Evolutionary conservation across 53 echinoderm and acorn worm species (phyloP).

Genomic region (Arbacia lixula): DNA sequence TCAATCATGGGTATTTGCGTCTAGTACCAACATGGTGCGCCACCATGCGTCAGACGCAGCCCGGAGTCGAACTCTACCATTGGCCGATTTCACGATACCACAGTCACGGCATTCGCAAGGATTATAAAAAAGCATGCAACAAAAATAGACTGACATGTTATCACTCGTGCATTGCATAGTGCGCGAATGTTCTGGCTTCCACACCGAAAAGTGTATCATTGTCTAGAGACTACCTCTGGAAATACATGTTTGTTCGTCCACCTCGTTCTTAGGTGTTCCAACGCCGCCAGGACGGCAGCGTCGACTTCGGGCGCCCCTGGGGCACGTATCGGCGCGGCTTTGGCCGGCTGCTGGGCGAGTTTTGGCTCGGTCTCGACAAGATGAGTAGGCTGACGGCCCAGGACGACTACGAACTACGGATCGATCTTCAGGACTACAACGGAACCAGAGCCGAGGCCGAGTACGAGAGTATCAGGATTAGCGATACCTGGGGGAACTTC

Average conservation of each 20-base stretch:
- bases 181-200: too few species aligned
- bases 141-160: too few species aligned
- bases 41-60: too few species aligned
- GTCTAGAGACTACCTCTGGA: too few species aligned
- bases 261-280: constrained; percentile 74
- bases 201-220: too few species aligned
- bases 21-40: too few species aligned
- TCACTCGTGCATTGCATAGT: too few species aligned
- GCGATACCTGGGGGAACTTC: constrained; percentile 28
- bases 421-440: constrained; percentile 65
- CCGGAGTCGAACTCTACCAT: too few species aligned
- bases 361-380: constrained; percentile 93
- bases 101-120: too few species aligned
- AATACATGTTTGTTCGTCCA: background rate
- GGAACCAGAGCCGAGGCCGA: constrained; percentile 20
- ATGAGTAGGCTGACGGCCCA: constrained; percentile 75
- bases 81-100: too few species aligned
- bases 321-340: constrained; percentile 92
- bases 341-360: constrained; percentile 74
- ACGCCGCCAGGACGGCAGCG: constrained; percentile 69
- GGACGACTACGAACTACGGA: constrained; percentile 91
- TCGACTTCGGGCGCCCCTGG: constrained; percentile 77
- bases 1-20: too few species aligned
- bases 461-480: constrained; percentile 12
- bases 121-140: too few species aligned